Percentiles rank a stretch among this genome's conserved stretches.
These are phyloP conservation scores for Typhlichthys eigenmanni DNA, from an alignment of 2,797 vertebrate species.

Conservation along the genomic window DNA sequence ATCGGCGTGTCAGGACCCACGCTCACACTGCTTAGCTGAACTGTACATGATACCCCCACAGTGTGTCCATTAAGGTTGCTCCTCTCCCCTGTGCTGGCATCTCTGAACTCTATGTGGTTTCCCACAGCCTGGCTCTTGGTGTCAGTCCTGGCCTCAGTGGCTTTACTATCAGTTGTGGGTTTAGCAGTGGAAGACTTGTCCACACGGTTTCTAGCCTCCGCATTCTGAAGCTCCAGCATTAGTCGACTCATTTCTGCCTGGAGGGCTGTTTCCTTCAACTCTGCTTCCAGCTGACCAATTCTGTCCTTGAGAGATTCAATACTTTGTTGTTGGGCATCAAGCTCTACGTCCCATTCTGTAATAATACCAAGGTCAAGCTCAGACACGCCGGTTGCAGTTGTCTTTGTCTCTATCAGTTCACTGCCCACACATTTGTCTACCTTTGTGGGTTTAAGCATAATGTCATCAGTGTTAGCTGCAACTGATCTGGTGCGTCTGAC, in stretches of 20 bases:
- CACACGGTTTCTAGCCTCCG: slow-evolving; percentile 83
- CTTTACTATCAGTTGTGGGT: slow-evolving; percentile 72
- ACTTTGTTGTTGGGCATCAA: slow-evolving; percentile 87
- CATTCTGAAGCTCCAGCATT: slow-evolving; percentile 88
- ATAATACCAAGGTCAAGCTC: slow-evolving; percentile 84
- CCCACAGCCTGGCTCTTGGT: slow-evolving; percentile 83
- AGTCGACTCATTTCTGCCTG: slow-evolving; percentile 90
- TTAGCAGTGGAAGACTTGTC: slow-evolving; percentile 82
- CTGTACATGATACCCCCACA: slow-evolving; percentile 79
- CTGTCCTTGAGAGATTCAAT: slow-evolving; percentile 86
- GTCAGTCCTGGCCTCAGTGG: slow-evolving; percentile 73
- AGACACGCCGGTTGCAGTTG: slow-evolving; percentile 79
- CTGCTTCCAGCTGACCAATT: slow-evolving; percentile 86
- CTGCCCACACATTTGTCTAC: slow-evolving; percentile 70
- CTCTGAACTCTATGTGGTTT: slow-evolving; percentile 69
- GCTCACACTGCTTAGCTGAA: slow-evolving; percentile 50
- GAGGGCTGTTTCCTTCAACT: slow-evolving; percentile 89
- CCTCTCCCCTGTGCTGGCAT: slow-evolving; percentile 74
- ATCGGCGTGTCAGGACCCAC: slow-evolving; percentile 82
- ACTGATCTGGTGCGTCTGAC: slow-evolving; percentile 68
- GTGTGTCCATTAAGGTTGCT: slow-evolving; percentile 40
- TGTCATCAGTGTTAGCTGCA: slow-evolving; percentile 71
- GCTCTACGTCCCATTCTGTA: slow-evolving; percentile 81
- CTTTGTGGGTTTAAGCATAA: slow-evolving; percentile 47
- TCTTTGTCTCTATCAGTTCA: slow-evolving; percentile 68